A percentile compares a stretch with the other conserved stretches of the same genome.
These are phyloP conservation scores for Megastigmus dorsalis DNA, from an alignment of 2,888 invertebrate species.

Conservation along the genomic window DNA sequence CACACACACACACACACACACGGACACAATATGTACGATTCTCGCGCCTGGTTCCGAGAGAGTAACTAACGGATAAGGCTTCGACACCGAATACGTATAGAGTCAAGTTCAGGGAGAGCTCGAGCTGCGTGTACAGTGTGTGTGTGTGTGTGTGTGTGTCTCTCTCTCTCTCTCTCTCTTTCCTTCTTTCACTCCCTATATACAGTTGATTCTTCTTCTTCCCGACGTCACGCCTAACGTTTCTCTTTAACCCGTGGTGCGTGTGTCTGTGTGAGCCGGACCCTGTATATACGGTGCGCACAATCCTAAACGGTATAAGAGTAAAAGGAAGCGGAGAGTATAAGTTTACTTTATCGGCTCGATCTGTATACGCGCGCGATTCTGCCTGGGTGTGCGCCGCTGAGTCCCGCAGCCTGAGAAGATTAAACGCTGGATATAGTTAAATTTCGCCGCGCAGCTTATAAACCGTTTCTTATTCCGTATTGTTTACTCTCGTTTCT, in stretches of 20 bases:
- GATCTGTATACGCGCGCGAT: too few relatives aligned
- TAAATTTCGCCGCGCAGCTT: slow-evolving; percentile 22
- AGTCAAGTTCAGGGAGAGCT: slow-evolving; percentile 60
- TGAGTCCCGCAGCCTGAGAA: slow-evolving; percentile 10
- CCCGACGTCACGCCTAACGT: slow-evolving; percentile 43
- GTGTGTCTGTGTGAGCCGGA: too few relatives aligned
- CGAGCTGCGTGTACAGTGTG: too few relatives aligned
- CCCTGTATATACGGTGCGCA: background rate
- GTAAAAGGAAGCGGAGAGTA: slow-evolving; percentile 33
- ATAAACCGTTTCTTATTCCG: too few relatives aligned
- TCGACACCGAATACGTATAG: slow-evolving; percentile 46
- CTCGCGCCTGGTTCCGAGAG: background rate
- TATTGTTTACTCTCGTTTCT: too few relatives aligned
- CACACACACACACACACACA: background rate
- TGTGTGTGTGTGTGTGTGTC: background rate
- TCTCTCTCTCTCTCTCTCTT: slow-evolving; percentile 37
- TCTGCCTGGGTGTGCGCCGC: too few relatives aligned
- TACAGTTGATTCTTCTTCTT: slow-evolving; percentile 36
- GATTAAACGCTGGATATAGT: slow-evolving; percentile 22
- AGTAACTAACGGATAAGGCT: slow-evolving; percentile 46
- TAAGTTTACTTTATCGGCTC: slow-evolving; percentile 15
- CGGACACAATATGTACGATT: background rate
- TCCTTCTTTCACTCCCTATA: background rate
- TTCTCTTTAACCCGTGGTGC: too few relatives aligned
- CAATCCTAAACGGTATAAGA: slow-evolving; percentile 2